Evolutionary conservation across 2,797 vertebrate genomes (phyloP), one percentile per base, ranked within the genome.

Genomic region (Philypnodon macrostomus): DNA sequence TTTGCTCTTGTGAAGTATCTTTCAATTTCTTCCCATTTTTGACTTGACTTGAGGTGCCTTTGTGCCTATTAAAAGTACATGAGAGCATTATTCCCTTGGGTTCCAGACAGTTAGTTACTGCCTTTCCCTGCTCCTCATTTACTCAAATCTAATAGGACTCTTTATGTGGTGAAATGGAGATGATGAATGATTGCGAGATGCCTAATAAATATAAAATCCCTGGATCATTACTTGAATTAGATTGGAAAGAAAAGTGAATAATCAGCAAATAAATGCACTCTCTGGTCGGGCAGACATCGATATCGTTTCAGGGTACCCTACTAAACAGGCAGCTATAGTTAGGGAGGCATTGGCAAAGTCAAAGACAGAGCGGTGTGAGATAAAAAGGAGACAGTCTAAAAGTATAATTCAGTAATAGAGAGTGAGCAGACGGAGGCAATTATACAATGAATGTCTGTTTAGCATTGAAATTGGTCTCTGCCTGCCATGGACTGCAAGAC

Each of bases 151-250:
- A 73, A 77, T 74, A 68, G 56, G 35, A 48, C 55, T 75, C 71
- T 77, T 82, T 73, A 77, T 79, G 69, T 47, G 47, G 33, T 19
- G 54, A 10, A 55, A 61, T 63, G 67, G 62, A 79, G 74, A 81
- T 81, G 67, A 83, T 76, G 66, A 70, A 81, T 70, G 51, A 65
- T 27, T 27, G 30, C 42, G 55, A 26, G 42, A 45, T 37, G 47
- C 53, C 50, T 77, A 78, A 73, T 82, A 81, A 80, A 84, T 79
- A 80, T 86, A 60, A 80, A 85, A 84, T 78, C 68, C 68, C 60
- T 65, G 68, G 63, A 77, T 86, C 76, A 80, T 85, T 86, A 79
- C 75, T 58, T 54, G 72, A 67, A 87, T 82, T 80, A 76, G 47
- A 83, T 77, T 70, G 63, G 63, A 79, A 40, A 60, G 59, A 68